Conservation (phyloP, 2,797 vertebrate genomes). For the Xenops minutus region DNA sequence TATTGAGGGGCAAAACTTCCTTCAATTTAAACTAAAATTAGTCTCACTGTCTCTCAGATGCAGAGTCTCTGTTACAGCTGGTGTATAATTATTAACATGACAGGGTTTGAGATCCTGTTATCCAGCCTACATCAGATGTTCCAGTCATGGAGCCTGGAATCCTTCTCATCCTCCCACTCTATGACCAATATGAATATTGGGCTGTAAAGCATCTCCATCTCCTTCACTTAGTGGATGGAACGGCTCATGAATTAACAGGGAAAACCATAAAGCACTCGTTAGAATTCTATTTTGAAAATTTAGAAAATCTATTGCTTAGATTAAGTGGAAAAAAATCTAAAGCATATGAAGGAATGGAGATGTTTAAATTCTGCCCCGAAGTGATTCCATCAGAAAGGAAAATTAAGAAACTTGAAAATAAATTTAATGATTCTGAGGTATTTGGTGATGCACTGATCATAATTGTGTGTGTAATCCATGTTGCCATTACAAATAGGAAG, state of each 20-base stretch:
- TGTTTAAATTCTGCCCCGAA: background rate
- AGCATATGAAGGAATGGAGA: background rate
- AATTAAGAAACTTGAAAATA: background rate
- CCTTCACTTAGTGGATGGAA: background rate
- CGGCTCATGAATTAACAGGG: background rate
- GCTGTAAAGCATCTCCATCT: background rate
- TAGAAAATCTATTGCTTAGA: background rate
- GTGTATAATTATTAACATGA: background rate
- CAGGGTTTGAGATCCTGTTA: background rate
- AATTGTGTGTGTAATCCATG: background rate
- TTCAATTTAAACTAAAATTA: background rate
- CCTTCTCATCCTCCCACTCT: background rate
- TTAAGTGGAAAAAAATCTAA: background rate
- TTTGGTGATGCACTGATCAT: background rate
- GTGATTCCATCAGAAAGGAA: background rate
- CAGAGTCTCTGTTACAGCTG: background rate
- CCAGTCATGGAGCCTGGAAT: background rate
- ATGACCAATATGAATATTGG: background rate
- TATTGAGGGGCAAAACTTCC: background rate
- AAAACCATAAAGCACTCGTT: background rate
- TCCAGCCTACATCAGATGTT: background rate
- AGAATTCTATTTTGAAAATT: background rate
- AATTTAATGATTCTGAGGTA: background rate
- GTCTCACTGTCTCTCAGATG: background rate
- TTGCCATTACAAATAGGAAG: background rate